Base-by-base conservation (phyloP, 2,113 vertebrate species). In the Stegastes partitus region DNA sequence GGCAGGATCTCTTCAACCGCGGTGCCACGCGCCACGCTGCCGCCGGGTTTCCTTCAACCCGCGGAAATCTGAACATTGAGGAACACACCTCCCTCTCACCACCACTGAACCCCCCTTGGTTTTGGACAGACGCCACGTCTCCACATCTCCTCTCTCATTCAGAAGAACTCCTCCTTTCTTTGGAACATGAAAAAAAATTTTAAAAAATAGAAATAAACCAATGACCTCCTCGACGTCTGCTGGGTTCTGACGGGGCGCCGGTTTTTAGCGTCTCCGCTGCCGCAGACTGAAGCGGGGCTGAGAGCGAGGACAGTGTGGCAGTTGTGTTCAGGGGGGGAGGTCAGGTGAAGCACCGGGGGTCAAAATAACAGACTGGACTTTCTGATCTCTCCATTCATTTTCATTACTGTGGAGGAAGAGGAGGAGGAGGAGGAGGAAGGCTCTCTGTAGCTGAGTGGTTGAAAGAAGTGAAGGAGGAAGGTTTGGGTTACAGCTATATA, bases 1-100 rank as follows among this genome's bases (percentile, higher is more conserved):
- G 67, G 93, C 70, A 67, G 87, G 85, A 92, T 88, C 96, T 96
- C 96, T 95, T 95, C 93, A 94, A 95, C 95, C 92, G 55, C 92
- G 94, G 94, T 85, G 83, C 94, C 94, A 95, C 93, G 95, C 94
- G 45, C 64, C 50, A 58, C 42, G 55, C 74, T 23, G 49, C 66
- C 21, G 78, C 80, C 28, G 66, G 84, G 72, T 76, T 80, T 64
- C 79, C 79, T 77, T 86, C 66, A 63, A 72, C 86, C 70, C 23
- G 79, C 21, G 50, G 77, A 45, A 68, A 81, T 58, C 79, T 84
- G 68, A 84, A 87, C 85, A 53, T 81, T 87, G 72, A 84, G 81
- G 85, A 80, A 71, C 78, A 95, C 93, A 85, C 22, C 55, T 49
- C 31, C 39, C 45, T 18, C 63, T 94, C 39, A 57, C 86, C 71